Evolutionary conservation across 2,113 vertebrate species (phyloP), one percentile per base, ranked within the genome.

Genomic region (Circaetus cinerascens): DNA sequence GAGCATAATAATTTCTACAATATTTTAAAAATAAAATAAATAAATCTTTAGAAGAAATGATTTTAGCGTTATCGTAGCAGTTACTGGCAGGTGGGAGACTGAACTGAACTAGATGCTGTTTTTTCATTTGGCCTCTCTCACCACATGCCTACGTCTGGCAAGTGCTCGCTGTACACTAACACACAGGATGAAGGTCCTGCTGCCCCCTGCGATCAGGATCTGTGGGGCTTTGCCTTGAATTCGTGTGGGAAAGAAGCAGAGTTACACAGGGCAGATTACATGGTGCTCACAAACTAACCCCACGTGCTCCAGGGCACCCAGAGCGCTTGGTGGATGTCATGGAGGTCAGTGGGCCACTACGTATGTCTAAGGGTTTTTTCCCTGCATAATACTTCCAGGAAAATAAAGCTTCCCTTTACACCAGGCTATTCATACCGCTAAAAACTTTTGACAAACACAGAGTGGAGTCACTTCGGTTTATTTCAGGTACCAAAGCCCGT

Each of bases 181-280:
- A 4, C 15, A 4, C 2, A 4, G 27, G 13, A 53, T 10, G 11
- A 82, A 40, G 15, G 13, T 4, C 20, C 17, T 22, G 1, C 4
- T 48, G 51, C 14, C 11, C 12, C 6, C n/a, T n/a, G 51, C 3
- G 1, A 8, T 30, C 10, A 9, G 32, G 6, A 55, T 30, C 55
- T 75, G 27, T 13, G 23, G 30, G 11, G n/a, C 11, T 38, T 85
- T 55, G 51, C n/a, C n/a, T 73, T 15, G 0, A 3, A 4, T 55
- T 60, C 38, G 69, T 59, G 26, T 48, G n/a, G 32, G 29, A 90
- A n/a, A 3, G 17, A 69, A 23, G 15, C 5, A 4, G 29, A 45
- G 32, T 25, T 53, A 13, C 30, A 6, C 10, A 11, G 9, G 7
- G 27, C 27, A 13, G 36, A 11, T 66, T 43, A 27, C 15, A 8